These are phyloP conservation scores for Bradypus variegatus DNA, from an alignment of 2,797 vertebrate genomes.

Conservation along the genomic window DNA sequence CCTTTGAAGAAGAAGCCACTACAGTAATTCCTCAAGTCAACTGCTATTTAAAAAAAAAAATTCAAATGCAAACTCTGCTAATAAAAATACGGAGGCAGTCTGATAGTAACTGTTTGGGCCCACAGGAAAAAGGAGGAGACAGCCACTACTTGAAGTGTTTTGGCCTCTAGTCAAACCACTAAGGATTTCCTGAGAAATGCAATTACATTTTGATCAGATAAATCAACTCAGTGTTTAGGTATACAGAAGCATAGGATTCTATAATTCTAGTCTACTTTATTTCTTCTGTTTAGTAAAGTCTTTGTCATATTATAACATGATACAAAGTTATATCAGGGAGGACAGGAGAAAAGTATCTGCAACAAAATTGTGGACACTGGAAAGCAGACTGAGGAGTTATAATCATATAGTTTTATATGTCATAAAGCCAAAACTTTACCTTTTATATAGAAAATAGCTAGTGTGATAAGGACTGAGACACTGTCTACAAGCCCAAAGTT, in stretches of 20 bases:
- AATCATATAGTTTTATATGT: not conserved
- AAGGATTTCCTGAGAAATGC: conserved; percentile 31
- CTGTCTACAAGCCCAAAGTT: not conserved
- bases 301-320: not conserved
- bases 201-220: not conserved
- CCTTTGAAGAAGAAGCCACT: not conserved
- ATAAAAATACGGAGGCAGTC: conserved; percentile 21
- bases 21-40: not conserved
- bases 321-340: too few species aligned
- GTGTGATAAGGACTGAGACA: not conserved
- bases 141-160: not conserved
- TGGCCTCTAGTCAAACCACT: conserved; percentile 30
- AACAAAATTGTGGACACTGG: too few species aligned
- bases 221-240: not conserved
- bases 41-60: conserved; percentile 44
- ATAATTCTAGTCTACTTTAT: not conserved
- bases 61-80: conserved; percentile 37
- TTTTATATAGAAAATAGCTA: conserved; percentile 19
- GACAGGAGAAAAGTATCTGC: too few species aligned
- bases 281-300: not conserved
- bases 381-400: not conserved
- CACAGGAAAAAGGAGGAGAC: not conserved
- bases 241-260: not conserved
- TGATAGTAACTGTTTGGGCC: conserved; percentile 16
- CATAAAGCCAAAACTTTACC: conserved; percentile 9